phyloP scores from a whole-genome alignment of 2,113 vertebrate species.

The Xiphophorus maculatus region DNA sequence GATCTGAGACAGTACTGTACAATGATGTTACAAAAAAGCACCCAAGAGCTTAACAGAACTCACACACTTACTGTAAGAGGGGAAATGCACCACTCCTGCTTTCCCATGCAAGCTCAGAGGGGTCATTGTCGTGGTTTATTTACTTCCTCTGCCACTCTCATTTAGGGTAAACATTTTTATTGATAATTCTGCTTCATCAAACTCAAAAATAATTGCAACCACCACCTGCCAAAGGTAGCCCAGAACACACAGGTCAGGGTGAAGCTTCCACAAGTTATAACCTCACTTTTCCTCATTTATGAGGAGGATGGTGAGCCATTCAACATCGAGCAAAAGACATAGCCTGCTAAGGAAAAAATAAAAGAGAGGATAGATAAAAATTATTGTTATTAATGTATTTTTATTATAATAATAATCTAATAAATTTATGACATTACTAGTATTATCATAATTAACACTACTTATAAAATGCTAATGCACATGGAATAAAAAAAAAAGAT shows the following conservation, averaged over 20 bases:
- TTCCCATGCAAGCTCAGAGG: not conserved
- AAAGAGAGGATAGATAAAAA: not conserved
- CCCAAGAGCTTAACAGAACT: conserved; percentile 13
- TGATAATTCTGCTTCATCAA: conserved; percentile 30
- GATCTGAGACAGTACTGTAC: not conserved
- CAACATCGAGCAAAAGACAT: conserved; percentile 17
- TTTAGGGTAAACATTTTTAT: conserved; percentile 15
- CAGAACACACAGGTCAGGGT: conserved; percentile 42
- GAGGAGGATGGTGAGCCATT: conserved; percentile 25
- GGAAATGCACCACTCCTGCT: not conserved
- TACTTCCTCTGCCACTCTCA: conserved; percentile 11
- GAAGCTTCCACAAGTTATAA: conserved; percentile 54
- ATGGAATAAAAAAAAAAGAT: not conserved
- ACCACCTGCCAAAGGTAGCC: conserved; percentile 37
- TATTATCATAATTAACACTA: not conserved
- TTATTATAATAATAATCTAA: too few relatives aligned
- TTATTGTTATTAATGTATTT: too few relatives aligned
- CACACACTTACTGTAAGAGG: not conserved
- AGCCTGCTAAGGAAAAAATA: not conserved
- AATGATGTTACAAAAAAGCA: not conserved
- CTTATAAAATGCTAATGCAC: not conserved
- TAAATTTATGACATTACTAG: too few relatives aligned
- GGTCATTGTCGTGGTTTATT: conserved; percentile 13
- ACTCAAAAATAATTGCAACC: conserved; percentile 40
- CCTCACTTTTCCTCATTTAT: conserved; percentile 58